phyloP scores from a whole-genome alignment of 2,113 vertebrate species.

The Greenwoodochromis staneri region DNA sequence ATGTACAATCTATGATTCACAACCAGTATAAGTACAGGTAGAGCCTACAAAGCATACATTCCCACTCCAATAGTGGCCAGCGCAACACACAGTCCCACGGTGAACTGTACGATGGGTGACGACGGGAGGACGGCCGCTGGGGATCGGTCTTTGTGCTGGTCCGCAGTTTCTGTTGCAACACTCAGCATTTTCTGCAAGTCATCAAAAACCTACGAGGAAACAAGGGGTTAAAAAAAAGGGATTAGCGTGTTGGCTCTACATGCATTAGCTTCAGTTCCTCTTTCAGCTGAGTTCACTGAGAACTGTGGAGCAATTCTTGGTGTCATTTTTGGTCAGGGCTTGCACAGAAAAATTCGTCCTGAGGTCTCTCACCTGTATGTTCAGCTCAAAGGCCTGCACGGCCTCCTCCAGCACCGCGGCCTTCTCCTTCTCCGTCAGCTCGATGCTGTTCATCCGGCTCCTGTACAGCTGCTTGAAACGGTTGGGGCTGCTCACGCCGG shows the following conservation, averaged over 20 bases:
- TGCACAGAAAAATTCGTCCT: neutral
- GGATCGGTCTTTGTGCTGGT: neutral
- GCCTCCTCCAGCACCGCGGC: slow-evolving; percentile 78
- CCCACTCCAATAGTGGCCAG: slow-evolving; percentile 54
- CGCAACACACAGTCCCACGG: slow-evolving; percentile 50
- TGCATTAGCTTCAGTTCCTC: neutral
- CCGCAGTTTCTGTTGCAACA: slow-evolving; percentile 9
- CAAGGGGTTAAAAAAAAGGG: neutral
- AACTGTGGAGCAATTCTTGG: neutral
- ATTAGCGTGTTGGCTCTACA: neutral
- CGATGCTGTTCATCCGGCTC: slow-evolving; percentile 87
- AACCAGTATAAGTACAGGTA: neutral
- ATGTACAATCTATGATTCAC: neutral
- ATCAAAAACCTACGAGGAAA: slow-evolving; percentile 63
- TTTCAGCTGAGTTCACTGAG: neutral
- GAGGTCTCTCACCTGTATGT: slow-evolving; percentile 70
- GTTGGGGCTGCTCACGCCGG: slow-evolving; percentile 76
- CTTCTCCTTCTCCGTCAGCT: slow-evolving; percentile 69
- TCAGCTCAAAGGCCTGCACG: slow-evolving; percentile 75
- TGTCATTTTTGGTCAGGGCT: neutral
- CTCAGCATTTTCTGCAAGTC: slow-evolving; percentile 73
- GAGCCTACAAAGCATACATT: slow-evolving; percentile 34
- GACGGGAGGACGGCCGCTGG: neutral
- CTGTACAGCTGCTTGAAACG: slow-evolving; percentile 95
- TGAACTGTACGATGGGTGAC: slow-evolving; percentile 29